These are phyloP conservation scores for Siderastrea siderea DNA, from an alignment of 92 coral and sea anemone genomes.

Conservation along the genomic window DNA sequence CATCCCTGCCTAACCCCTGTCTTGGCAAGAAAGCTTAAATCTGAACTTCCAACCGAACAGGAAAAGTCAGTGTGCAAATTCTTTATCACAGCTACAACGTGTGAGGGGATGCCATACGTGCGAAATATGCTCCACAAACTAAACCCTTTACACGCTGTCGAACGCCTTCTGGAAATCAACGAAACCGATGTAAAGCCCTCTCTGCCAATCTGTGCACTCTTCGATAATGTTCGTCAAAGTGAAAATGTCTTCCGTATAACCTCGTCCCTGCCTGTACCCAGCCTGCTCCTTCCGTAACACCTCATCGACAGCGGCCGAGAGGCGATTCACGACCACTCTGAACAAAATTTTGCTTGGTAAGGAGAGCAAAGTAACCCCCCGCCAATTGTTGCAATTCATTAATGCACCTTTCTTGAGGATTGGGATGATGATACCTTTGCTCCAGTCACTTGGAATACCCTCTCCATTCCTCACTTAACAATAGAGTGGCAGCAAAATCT, in stretches of 20 bases:
- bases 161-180: slow-evolving; percentile 18
- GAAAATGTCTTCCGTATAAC: slow-evolving; percentile 11
- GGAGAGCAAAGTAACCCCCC: neutral
- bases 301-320: neutral
- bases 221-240: slow-evolving; percentile 22
- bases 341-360: slow-evolving; percentile 18
- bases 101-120: slow-evolving; percentile 24
- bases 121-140: slow-evolving; percentile 2
- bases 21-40: slow-evolving; percentile 19
- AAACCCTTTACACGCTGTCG: neutral
- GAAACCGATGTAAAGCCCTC: slow-evolving; percentile 7
- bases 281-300: slow-evolving; percentile 30
- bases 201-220: slow-evolving; percentile 37
- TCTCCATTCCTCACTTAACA: neutral
- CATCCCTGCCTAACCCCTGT: slow-evolving; percentile 19
- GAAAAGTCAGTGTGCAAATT: slow-evolving; percentile 27
- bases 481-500: slow-evolving; percentile 19
- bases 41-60: slow-evolving; percentile 42
- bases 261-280: slow-evolving; percentile 14
- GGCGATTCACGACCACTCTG: neutral
- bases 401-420: slow-evolving; percentile 5
- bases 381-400: slow-evolving; percentile 22
- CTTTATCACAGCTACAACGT: slow-evolving; percentile 30
- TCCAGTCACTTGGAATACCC: slow-evolving; percentile 22
- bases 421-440: slow-evolving; percentile 15